Evolutionary conservation across 53 echinoderm and acorn worm genomes (phyloP).

Genomic region (Stichopus horrens): DNA sequence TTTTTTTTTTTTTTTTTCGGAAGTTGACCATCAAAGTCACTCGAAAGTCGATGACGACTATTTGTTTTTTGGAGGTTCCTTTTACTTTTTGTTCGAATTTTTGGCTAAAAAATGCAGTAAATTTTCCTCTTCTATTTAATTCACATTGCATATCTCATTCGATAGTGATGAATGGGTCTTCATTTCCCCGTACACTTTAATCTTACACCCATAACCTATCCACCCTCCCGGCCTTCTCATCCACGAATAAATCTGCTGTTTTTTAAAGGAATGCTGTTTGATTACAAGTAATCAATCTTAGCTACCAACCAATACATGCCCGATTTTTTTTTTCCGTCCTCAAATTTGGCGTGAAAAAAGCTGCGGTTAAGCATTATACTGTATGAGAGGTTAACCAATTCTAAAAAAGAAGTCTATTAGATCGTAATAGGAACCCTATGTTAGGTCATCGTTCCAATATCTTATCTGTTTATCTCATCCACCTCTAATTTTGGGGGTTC

Average conservation of each 20-base stretch:
- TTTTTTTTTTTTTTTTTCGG: background rate
- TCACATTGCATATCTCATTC: background rate
- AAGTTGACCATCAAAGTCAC: background rate
- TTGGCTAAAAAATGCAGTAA: background rate
- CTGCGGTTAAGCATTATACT: background rate
- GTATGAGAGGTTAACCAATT: constrained; percentile 30
- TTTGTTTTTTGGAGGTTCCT: background rate
- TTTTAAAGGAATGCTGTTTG: constrained; percentile 36
- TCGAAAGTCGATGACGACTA: background rate
- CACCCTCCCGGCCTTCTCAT: background rate
- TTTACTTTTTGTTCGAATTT: background rate
- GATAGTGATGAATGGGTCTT: background rate
- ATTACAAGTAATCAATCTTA: constrained; percentile 45
- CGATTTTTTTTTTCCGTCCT: background rate
- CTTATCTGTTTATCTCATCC: constrained; percentile 40
- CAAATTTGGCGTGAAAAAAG: constrained; percentile 39
- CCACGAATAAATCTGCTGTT: constrained; percentile 17
- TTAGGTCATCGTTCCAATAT: constrained; percentile 24
- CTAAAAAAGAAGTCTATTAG: constrained; percentile 21
- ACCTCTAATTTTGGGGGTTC: constrained; percentile 1
- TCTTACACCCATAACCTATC: background rate
- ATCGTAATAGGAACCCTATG: constrained; percentile 35
- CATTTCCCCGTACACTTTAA: background rate
- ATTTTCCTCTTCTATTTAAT: background rate
- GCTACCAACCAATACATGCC: constrained; percentile 29